Conservation (phyloP, 2,888 invertebrate genomes). For the Theodoxus fluviatilis region DNA sequence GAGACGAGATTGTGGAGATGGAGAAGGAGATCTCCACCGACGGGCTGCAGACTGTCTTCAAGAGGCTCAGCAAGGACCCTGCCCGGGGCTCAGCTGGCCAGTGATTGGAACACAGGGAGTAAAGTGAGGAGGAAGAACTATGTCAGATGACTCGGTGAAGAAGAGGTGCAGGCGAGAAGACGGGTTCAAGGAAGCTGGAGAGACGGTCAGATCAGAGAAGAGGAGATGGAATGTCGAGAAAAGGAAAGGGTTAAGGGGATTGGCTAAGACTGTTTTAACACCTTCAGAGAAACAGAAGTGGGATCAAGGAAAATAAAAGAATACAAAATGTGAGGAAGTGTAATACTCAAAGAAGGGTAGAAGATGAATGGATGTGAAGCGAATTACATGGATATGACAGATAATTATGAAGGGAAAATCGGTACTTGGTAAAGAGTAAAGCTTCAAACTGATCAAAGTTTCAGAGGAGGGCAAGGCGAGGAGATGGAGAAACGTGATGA, state of each 20-base stretch:
- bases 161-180: not conserved
- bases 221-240: not conserved
- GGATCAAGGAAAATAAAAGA: not conserved
- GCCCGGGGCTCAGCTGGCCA: not conserved
- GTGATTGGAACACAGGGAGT: not conserved
- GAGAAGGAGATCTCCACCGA: slow-evolving; percentile 38
- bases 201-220: not conserved
- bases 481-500: not conserved
- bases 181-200: not conserved
- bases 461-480: not conserved
- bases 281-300: not conserved
- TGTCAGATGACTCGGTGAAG: not conserved
- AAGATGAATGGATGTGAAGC: not conserved
- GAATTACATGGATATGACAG: not conserved
- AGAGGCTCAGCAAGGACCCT: slow-evolving; percentile 12
- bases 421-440: not conserved
- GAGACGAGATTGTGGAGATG: slow-evolving; percentile 42
- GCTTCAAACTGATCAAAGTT: not conserved
- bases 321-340: too few species aligned
- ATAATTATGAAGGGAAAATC: not conserved
- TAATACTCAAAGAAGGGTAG: not conserved
- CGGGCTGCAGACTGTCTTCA: slow-evolving; percentile 39
- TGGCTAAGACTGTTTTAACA: not conserved
- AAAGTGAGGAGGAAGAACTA: too few species aligned
- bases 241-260: not conserved